Conservation (phyloP, 2,888 invertebrate species). For the Drosophila yooni region DNA sequence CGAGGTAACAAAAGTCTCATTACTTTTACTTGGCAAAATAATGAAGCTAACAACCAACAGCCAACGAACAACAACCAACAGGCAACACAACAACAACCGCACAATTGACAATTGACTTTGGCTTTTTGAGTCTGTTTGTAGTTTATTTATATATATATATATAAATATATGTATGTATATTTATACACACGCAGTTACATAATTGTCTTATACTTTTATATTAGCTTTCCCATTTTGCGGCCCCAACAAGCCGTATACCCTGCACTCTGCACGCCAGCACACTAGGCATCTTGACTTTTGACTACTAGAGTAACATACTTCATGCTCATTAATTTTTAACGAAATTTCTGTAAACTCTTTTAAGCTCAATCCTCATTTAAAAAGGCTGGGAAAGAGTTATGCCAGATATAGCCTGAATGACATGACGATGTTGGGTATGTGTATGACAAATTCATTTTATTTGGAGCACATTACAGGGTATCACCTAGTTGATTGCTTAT, state of each 20-base stretch:
- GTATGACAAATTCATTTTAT: neutral
- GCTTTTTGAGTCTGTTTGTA: constrained; percentile 32
- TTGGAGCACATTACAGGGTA: neutral
- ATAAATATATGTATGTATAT: neutral
- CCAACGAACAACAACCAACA: constrained; percentile 26
- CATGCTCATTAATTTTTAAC: neutral
- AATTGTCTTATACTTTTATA: constrained; percentile 17
- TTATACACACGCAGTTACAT: constrained; percentile 1
- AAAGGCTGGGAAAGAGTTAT: neutral
- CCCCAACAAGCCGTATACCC: constrained; percentile 7
- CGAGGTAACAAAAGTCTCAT: constrained; percentile 80
- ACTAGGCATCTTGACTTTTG: neutral
- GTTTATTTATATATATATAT: neutral
- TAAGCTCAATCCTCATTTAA: too few species aligned
- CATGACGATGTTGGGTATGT: neutral
- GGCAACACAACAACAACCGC: constrained; percentile 8
- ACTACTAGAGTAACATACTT: neutral
- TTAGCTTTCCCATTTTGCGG: constrained; percentile 5
- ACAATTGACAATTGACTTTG: constrained; percentile 71
- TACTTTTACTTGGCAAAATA: constrained; percentile 80
- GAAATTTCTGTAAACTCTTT: neutral
- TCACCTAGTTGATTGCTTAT: neutral
- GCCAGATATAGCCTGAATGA: neutral
- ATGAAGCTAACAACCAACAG: constrained; percentile 69
- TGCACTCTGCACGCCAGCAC: neutral